Evolutionary conservation across 2,888 invertebrate genomes (phyloP).

Genomic region (Lagria hirta): DNA sequence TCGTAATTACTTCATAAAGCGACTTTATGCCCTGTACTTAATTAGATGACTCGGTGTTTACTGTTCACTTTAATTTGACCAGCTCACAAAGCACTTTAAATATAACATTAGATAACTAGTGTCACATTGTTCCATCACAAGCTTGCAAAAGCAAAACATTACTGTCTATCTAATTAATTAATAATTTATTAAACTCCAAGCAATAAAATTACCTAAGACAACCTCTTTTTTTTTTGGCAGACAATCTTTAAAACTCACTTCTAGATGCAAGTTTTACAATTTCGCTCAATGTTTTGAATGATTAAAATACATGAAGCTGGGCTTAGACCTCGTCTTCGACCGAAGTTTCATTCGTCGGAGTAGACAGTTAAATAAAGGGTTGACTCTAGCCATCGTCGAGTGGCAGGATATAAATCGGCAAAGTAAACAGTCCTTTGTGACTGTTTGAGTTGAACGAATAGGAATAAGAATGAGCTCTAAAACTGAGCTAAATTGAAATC

Average conservation of each 20-base stretch:
- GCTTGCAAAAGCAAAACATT: too few species aligned
- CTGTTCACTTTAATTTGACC: too few species aligned
- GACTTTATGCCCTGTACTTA: constrained; percentile 23
- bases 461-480: constrained; percentile 42
- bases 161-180: too few species aligned
- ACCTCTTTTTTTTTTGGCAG: too few species aligned
- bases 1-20: constrained; percentile 35
- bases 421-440: constrained; percentile 45
- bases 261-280: too few species aligned
- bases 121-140: too few species aligned
- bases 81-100: too few species aligned
- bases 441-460: constrained; percentile 43
- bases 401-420: constrained; percentile 45
- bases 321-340: constrained; percentile 17
- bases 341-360: constrained; percentile 10
- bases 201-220: too few species aligned
- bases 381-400: constrained; percentile 36
- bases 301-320: constrained; percentile 10
- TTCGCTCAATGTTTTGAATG: too few species aligned
- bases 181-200: too few species aligned
- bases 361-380: constrained; percentile 41
- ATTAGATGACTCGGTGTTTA: constrained; percentile 28
- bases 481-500: constrained; percentile 43
- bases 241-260: too few species aligned
- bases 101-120: too few species aligned